Evolutionary conservation across 2,113 vertebrate species (phyloP), one percentile per base, ranked within the genome.

Genomic region (Festucalex cinctus): DNA sequence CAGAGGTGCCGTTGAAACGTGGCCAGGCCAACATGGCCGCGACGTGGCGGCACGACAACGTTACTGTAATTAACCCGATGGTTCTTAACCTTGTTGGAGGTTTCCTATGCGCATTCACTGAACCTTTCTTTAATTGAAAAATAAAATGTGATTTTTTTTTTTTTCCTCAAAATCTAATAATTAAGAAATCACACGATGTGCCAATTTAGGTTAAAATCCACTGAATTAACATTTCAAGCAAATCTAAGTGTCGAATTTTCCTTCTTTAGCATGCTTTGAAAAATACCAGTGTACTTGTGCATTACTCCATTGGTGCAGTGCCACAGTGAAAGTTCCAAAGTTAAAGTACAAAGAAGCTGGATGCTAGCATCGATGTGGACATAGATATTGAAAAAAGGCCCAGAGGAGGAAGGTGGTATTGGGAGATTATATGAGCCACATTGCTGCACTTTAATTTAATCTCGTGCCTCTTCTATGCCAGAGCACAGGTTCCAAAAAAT

Each of bases 1-100:
- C 39, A n/a, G 77, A 81, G 76, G 56, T 83, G 73, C 62, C 76
- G n/a, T 56, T 74, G 63, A 85, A 66, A 79, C 12, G 58, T 54
- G 62, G 79, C 78, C 77, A 69, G 37, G 44, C 58, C 58, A 80
- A 70, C 69, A 56, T 71, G 67, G 61, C 64, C 22, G 26, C 53
- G 24, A 12, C 53, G 5, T 13, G 53, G 26, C 10, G 28, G 28
- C 28, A 32, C 28, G 28, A 32, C 28, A 53, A 4, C 35, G 5
- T 58, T 51, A 17, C n/a, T 61, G 1, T 32, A 63, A 66, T 44
- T 1, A 22, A 28, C 32, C 16, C n/a, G 4, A 4, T 32, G 28
- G 28, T 32, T 32, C 4, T 2, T 32, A 32, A 32, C 28, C 28
- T 32, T 32, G 28, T 32, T 32, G 28, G 28, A 32, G 28, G 28